Evolutionary conservation across 2,113 vertebrate genomes (phyloP).

Genomic region (Hippocampus comes): DNA sequence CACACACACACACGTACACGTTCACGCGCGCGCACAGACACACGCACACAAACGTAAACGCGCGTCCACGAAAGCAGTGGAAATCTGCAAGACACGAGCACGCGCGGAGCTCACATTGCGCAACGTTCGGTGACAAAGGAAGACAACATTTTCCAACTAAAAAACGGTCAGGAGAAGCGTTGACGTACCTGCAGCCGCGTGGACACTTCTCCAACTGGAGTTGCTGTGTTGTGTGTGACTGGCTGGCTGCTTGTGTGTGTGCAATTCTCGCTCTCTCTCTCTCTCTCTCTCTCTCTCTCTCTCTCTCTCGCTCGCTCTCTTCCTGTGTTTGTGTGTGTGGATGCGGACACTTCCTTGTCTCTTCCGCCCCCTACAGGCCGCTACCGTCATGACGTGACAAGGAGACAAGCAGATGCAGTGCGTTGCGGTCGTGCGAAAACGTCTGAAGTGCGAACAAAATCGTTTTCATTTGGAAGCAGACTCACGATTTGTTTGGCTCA

Average conservation of each 20-base stretch:
- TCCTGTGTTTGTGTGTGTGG: slow-evolving; percentile 47
- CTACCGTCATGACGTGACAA: slow-evolving; percentile 26
- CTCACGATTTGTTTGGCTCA: background rate
- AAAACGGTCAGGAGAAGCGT: slow-evolving; percentile 5
- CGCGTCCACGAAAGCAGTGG: background rate
- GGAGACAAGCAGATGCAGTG: background rate
- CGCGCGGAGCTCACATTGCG: background rate
- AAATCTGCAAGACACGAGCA: background rate
- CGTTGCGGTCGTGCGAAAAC: background rate
- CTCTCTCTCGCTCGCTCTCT: slow-evolving; percentile 16
- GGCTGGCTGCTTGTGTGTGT: slow-evolving; percentile 15
- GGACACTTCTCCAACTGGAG: slow-evolving; percentile 62
- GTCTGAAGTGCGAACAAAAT: background rate
- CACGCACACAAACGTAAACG: background rate
- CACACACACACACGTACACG: background rate
- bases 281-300: too few species aligned
- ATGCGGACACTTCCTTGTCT: slow-evolving; percentile 76
- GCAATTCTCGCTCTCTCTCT: slow-evolving; percentile 8
- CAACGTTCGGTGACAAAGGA: slow-evolving; percentile 17
- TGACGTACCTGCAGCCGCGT: slow-evolving; percentile 67
- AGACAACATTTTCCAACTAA: background rate
- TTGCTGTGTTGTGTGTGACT: slow-evolving; percentile 35
- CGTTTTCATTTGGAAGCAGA: background rate
- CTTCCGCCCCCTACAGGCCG: slow-evolving; percentile 70
- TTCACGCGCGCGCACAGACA: background rate